Conservation (phyloP, 2,888 invertebrate genomes). For the Drosophila meridionalis region DNA sequence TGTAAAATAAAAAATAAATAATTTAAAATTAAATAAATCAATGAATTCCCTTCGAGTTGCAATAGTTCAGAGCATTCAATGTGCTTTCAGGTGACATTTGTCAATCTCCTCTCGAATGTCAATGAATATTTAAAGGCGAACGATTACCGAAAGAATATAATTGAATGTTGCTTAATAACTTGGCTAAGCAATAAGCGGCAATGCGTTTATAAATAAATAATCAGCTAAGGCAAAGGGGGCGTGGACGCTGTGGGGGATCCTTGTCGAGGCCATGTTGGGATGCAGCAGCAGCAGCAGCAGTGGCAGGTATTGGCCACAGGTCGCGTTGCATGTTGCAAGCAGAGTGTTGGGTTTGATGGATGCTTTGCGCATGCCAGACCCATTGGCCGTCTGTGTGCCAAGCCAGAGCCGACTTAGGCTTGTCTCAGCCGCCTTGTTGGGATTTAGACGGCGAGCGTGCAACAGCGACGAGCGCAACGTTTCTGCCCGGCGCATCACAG, state of each 20-base stretch:
- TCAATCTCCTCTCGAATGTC: too few species aligned
- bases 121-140: not conserved
- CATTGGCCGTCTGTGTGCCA: constrained; percentile 40
- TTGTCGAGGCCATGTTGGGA: constrained; percentile 16
- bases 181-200: not conserved
- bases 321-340: constrained; percentile 26
- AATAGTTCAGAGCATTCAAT: not conserved
- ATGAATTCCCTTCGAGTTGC: not conserved
- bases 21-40: not conserved
- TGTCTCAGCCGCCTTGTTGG: constrained; percentile 59
- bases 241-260: constrained; percentile 4
- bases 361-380: constrained; percentile 64
- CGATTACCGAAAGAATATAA: not conserved
- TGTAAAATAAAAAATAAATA: too few species aligned
- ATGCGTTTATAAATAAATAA: constrained; percentile 11
- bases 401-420: constrained; percentile 49
- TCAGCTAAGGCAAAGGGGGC: not conserved
- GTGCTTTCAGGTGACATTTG: not conserved
- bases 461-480: constrained; percentile 44
- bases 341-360: constrained; percentile 44
- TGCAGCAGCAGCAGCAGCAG: constrained; percentile 3
- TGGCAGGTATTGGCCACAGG: constrained; percentile 18
- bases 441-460: constrained; percentile 48
- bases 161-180: not conserved
- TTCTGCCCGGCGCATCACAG: constrained; percentile 7